Evolutionary conservation across 2,888 invertebrate genomes (phyloP).

Genomic region (Criorhina ranunculi): DNA sequence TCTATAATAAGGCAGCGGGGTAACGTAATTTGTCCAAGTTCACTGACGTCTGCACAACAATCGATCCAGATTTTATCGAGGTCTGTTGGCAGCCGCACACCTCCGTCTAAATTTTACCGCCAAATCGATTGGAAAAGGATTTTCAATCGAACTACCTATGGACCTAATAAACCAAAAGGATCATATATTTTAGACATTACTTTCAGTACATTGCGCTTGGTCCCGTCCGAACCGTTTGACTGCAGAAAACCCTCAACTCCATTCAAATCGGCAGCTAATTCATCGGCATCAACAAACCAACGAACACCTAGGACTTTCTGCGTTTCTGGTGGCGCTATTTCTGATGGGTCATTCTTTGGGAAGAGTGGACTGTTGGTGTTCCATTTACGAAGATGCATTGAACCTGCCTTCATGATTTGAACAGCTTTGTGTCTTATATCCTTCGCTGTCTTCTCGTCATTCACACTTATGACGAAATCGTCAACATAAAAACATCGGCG

Average conservation of each 20-base stretch:
- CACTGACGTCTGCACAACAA: conserved; percentile 14
- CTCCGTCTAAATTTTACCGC: conserved; percentile 32
- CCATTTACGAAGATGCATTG: conserved; percentile 39
- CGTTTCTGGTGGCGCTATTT: conserved; percentile 8
- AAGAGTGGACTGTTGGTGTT: conserved; percentile 15
- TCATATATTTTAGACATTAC: conserved; percentile 40
- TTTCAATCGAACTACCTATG: conserved; percentile 27
- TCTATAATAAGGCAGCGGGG: conserved; percentile 3
- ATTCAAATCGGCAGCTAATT: conserved; percentile 32
- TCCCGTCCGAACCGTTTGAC: conserved; percentile 7
- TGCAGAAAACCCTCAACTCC: conserved; percentile 9
- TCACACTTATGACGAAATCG: conserved; percentile 15
- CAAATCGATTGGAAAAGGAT: conserved; percentile 42
- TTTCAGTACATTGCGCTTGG: conserved; percentile 23
- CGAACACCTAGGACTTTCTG: conserved; percentile 20
- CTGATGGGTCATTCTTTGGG: neutral
- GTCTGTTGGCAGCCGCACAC: conserved; percentile 9
- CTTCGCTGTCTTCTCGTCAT: conserved; percentile 7
- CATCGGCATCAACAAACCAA: conserved; percentile 39
- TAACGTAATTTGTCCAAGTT: conserved; percentile 6
- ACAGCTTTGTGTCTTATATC: conserved; percentile 11
- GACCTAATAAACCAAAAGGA: conserved; percentile 42
- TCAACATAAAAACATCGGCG: conserved; percentile 41
- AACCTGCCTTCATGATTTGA: conserved; percentile 23
- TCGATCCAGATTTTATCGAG: conserved; percentile 10